Evolutionary conservation across 2,113 vertebrate genomes (phyloP), one percentile per base, ranked within the genome.

Genomic region (Paradisaea rubra): DNA sequence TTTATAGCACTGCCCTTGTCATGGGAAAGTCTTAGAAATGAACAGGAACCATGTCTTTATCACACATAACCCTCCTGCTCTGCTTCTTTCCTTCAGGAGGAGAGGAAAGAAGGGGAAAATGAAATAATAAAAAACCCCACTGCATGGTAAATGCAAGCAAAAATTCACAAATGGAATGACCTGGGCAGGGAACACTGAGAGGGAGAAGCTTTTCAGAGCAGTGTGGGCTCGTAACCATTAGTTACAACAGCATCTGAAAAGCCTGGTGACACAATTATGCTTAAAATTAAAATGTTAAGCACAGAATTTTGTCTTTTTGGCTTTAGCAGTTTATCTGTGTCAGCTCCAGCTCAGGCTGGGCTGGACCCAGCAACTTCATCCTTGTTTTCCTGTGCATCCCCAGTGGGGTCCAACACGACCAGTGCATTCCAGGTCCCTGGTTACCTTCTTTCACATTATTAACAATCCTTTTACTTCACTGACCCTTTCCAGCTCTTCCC

Each of bases 401-500:
- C 8, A 23, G 6, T 0, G 0, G 3, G 2, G 7, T 72, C 39
- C 79, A 53, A 31, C 19, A 44, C 31, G 8, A 4, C 24, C 13
- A 6, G 13, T 22, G 56, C n/a, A 76, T 33, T 13, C n/a, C 39
- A 13, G 45, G 19, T 41, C 21, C 23, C 14, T 66, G 6, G 1
- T 16, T 41, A 2, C 24, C 27, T 39, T 63, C 50, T 33, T 66
- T 22, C 39, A 19, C 0, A 0, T 41, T 42, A 23, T 33, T n/a
- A 60, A 39, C 10, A 68, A 41, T 44, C 12, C 12, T 61, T 27
- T 56, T 11, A 8, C 28, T 52, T 52, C 52, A 28, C 24, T 37
- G 66, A 64, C 23, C 15, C 31, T 79, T 87, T 49, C 23, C 65
- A 78, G 41, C 31, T 87, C 44, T 68, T 44, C 23, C 33, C 10